Evolutionary conservation across 2,113 vertebrate species (phyloP), one percentile per base, ranked within the genome.

Genomic region (Circaetus cinerascens): DNA sequence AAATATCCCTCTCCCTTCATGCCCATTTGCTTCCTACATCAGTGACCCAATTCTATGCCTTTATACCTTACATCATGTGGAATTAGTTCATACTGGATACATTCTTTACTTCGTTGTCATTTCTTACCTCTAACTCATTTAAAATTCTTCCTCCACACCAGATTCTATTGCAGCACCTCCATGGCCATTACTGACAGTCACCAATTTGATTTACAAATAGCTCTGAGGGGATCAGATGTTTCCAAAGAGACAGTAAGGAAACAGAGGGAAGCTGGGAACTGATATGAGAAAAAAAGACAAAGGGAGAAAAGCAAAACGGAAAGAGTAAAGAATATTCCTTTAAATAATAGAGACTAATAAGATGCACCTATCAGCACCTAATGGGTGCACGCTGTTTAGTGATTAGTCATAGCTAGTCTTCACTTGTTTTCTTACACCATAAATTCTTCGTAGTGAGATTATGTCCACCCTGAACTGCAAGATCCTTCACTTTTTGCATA

Each of bases 131-230:
- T 64, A 57, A 69, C 27, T 95, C 62, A 90, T 94, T 96, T 78
- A 86, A 86, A 90, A 97, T 95, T 96, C 78, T 85, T 96, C 63
- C 46, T 95, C n/a, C 60, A 69, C 55, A 83, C 7, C 38, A 85
- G 78, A 87, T 94, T 93, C 88, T 94, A 91, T 81, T 91, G 84
- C 94, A 96, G 71, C 64, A 95, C 74, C 81, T 96, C 78, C 81
- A 83, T 32, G 46, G 43, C 71, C 62, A 57, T 67, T 85, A 89
- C 74, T 85, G 91, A 94, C 91, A 94, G 74, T 59, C 84, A 93
- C 74, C 5, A 15, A 95, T 89, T 95, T 97, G 95, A 91, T 96
- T 96, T 93, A 87, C 84, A 91, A 95, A 93, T 69, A 86, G 86
- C 81, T 91, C 66, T 79, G 60, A 92, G 48, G 40, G 50, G 66